Percentiles rank a stretch among this genome's conserved stretches.
phyloP scores from a whole-genome alignment of 30 jellyfish, hydroid and myxozoan species.

The Aurelia aurita region DNA sequence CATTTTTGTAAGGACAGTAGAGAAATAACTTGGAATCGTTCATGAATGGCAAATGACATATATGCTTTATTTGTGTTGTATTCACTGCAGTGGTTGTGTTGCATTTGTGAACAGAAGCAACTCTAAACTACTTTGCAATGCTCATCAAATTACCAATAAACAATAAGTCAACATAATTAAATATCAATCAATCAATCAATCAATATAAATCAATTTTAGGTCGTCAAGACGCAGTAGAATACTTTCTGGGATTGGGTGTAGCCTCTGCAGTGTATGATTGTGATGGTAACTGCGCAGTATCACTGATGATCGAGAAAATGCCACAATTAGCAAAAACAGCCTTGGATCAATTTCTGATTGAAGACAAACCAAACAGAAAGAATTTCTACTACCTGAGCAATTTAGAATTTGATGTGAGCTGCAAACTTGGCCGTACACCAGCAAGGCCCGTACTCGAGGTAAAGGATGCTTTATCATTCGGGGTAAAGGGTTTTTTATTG shows the following conservation, averaged over 20 bases:
- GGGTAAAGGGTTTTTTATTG: no score
- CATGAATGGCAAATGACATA: no score
- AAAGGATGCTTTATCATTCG: no score
- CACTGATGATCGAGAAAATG: slow-evolving; percentile 89
- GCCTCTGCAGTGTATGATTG: slow-evolving; percentile 81
- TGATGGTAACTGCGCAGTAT: slow-evolving; percentile 76
- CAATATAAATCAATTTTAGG: slow-evolving; percentile 52
- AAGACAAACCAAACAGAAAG: slow-evolving; percentile 68
- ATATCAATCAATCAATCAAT: no score
- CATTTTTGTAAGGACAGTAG: no score
- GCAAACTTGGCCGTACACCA: slow-evolving; percentile 60
- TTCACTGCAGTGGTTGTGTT: no score
- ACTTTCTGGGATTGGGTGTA: slow-evolving; percentile 81
- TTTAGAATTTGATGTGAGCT: slow-evolving; percentile 65
- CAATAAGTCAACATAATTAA: no score
- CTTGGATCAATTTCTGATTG: slow-evolving; percentile 71
- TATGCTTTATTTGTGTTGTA: no score
- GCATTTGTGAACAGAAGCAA: no score
- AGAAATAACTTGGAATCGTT: no score
- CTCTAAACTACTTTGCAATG: no score
- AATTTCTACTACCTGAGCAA: slow-evolving; percentile 53
- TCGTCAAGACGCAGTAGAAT: slow-evolving; percentile 71
- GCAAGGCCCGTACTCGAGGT: slow-evolving; percentile 72
- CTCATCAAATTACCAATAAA: no score
- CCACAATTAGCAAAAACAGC: slow-evolving; percentile 88